Percentiles rank a stretch among this genome's conserved stretches.
Evolutionary conservation across 2,113 vertebrate species (phyloP).

Genomic region (Gymnobelideus leadbeateri): DNA sequence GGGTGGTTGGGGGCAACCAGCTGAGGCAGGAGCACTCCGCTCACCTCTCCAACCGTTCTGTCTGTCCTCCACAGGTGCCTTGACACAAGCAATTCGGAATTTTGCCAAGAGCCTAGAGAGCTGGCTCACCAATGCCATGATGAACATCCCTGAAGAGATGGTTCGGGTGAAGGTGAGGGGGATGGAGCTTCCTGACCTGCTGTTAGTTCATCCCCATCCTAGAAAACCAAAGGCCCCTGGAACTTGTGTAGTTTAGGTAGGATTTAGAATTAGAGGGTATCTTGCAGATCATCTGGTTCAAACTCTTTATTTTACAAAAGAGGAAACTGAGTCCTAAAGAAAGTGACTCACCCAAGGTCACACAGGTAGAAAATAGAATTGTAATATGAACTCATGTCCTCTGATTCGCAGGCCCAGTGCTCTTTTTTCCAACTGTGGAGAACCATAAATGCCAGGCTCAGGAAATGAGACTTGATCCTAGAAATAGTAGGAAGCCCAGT

Average conservation of each 20-base stretch:
- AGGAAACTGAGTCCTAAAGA: neutral
- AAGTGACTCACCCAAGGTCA: neutral
- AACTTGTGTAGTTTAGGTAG: neutral
- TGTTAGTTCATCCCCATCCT: neutral
- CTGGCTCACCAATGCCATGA: conserved; percentile 94
- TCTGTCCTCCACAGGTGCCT: conserved; percentile 88
- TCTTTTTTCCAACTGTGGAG: neutral
- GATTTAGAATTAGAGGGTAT: neutral
- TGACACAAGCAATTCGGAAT: conserved; percentile 97
- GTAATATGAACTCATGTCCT: neutral
- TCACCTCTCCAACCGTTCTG: neutral
- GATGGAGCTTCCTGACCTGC: too few species aligned
- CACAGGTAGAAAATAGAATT: neutral
- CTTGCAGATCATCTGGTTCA: neutral
- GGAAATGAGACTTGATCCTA: neutral
- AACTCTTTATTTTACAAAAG: neutral
- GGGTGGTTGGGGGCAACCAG: rapidly evolving
- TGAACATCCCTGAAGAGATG: conserved; percentile 97
- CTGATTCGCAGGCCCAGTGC: neutral
- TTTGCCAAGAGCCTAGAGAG: conserved; percentile 96
- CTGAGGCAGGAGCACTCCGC: rapidly evolving
- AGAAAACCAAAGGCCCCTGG: neutral
- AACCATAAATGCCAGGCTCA: neutral
- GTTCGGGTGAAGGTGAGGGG: conserved; percentile 91
- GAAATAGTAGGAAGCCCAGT: neutral